phyloP scores from a whole-genome alignment of 1,140 invertebrate genomes.

The Drosophila bifasciata region DNA sequence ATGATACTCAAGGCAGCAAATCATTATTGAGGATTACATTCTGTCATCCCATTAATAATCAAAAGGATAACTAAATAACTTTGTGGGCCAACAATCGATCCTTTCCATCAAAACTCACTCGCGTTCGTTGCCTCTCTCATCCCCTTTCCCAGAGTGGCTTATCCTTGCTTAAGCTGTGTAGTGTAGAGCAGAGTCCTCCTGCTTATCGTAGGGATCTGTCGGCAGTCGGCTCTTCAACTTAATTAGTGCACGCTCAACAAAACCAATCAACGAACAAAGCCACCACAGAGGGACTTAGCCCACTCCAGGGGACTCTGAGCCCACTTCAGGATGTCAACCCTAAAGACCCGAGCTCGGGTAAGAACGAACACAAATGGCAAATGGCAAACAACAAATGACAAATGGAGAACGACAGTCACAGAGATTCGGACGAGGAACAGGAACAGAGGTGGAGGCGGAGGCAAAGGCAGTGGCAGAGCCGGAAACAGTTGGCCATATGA shows the following conservation, averaged over 20 bases:
- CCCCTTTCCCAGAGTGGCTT: too few species aligned
- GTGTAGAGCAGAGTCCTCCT: constrained; percentile 7
- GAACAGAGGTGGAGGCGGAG: background rate
- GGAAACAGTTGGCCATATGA: constrained; percentile 58
- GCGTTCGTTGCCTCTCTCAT: too few species aligned
- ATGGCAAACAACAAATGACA: constrained; percentile 40
- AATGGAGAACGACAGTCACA: constrained; percentile 42
- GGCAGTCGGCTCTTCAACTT: constrained; percentile 61
- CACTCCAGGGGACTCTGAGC: constrained; percentile 10
- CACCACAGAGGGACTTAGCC: constrained; percentile 16
- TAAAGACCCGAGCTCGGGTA: constrained; percentile 12
- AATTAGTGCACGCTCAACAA: constrained; percentile 73
- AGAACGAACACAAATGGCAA: constrained; percentile 24
- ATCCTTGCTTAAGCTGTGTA: too few species aligned
- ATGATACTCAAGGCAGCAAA: too few species aligned
- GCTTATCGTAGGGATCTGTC: constrained; percentile 67
- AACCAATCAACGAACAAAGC: constrained; percentile 62
- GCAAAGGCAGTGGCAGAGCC: constrained; percentile 28
- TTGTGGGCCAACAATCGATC: too few species aligned
- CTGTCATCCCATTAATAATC: background rate
- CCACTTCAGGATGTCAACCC: constrained; percentile 73
- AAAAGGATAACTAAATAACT: background rate
- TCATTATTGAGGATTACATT: too few species aligned
- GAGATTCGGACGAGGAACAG: constrained; percentile 13
- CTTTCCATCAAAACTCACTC: too few species aligned